These are phyloP conservation scores for Cheilinus undulatus DNA, from an alignment of 2,113 vertebrate species.

Conservation along the genomic window DNA sequence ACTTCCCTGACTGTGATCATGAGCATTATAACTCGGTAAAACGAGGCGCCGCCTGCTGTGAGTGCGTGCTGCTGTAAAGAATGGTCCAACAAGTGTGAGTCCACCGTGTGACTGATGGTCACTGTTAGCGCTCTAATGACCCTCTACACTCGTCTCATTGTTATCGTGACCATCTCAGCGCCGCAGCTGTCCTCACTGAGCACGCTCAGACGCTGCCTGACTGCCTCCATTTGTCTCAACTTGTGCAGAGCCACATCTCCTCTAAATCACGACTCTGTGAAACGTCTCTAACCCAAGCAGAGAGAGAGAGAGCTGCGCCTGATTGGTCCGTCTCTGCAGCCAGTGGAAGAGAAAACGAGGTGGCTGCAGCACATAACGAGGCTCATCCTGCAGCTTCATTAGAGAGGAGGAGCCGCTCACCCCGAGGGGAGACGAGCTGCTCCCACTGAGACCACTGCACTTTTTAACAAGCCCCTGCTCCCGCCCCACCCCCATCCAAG, in stretches of 20 bases:
- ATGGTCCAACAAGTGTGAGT: conserved; percentile 30
- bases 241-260: conserved; percentile 39
- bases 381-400: conserved; percentile 82
- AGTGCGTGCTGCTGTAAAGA: neutral
- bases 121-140: conserved; percentile 65
- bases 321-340: conserved; percentile 48
- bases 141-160: conserved; percentile 51
- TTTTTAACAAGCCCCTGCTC: conserved; percentile 83
- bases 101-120: conserved; percentile 51
- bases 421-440: conserved; percentile 66
- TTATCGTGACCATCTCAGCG: conserved; percentile 54
- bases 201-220: conserved; percentile 46
- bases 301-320: conserved; percentile 2
- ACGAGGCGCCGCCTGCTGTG: neutral
- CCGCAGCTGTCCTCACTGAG: conserved; percentile 35
- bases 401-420: conserved; percentile 78
- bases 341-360: conserved; percentile 45
- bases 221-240: conserved; percentile 64
- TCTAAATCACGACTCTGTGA: conserved; percentile 58
- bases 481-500: conserved; percentile 70
- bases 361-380: conserved; percentile 78
- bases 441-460: conserved; percentile 77
- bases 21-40: no score
- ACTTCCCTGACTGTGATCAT: no score
- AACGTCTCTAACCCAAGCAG: conserved; percentile 44